Conservation (phyloP, 2,113 vertebrate species). For the Sula dactylatra region DNA sequence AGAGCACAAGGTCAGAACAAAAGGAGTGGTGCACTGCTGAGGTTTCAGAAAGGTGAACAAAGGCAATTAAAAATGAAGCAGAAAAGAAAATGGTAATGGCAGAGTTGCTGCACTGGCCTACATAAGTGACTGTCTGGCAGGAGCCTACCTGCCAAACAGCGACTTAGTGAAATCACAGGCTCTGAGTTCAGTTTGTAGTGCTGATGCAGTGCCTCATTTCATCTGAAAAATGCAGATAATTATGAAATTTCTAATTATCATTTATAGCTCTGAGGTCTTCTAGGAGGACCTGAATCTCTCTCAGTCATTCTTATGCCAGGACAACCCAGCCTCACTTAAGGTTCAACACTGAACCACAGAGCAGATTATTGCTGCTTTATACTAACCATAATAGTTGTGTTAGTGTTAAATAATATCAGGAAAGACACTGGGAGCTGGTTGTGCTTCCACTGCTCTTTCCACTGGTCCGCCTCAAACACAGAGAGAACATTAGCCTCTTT, state of each 20-base stretch:
- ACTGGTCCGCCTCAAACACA: neutral
- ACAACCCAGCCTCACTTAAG: neutral
- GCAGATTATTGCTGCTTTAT: neutral
- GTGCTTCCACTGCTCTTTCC: neutral
- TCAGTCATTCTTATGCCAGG: fast-evolving
- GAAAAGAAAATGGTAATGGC: neutral
- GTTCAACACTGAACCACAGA: neutral
- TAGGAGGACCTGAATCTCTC: neutral
- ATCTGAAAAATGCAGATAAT: neutral
- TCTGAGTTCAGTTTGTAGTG: neutral
- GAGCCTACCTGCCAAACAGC: neutral
- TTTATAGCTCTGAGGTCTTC: neutral
- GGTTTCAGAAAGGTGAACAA: neutral
- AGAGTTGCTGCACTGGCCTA: neutral
- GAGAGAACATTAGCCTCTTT: neutral
- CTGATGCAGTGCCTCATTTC: neutral
- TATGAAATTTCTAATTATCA: neutral
- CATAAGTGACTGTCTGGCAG: neutral
- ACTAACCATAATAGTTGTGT: neutral
- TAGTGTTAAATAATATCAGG: neutral
- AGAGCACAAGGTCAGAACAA: neutral
- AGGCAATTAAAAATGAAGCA: neutral
- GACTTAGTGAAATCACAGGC: neutral
- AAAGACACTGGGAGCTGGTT: neutral
- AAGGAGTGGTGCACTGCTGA: neutral